These are phyloP conservation scores for Ctenoplectra terminalis DNA, from an alignment of 1,140 invertebrate species.

Conservation along the genomic window DNA sequence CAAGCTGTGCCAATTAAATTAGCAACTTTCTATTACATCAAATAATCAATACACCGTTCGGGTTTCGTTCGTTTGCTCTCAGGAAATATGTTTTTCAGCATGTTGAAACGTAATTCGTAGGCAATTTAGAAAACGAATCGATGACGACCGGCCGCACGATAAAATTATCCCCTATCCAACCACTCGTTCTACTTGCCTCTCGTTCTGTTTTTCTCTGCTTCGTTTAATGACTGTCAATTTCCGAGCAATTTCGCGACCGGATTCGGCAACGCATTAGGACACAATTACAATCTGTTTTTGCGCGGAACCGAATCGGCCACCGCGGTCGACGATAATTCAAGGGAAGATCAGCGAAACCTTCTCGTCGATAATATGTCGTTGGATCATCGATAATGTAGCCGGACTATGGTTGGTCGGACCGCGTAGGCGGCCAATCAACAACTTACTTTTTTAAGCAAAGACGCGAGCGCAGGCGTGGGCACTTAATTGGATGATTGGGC, in stretches of 20 bases:
- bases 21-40: too few relatives aligned
- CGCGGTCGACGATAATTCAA: slow-evolving; percentile 55
- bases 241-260: not conserved
- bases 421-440: slow-evolving; percentile 67
- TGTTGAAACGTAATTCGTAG: too few relatives aligned
- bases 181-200: not conserved
- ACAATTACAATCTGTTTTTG: slow-evolving; percentile 19
- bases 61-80: too few relatives aligned
- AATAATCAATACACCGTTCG: too few relatives aligned
- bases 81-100: not conserved
- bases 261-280: not conserved
- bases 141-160: not conserved
- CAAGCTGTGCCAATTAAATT: too few relatives aligned
- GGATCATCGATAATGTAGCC: slow-evolving; percentile 39
- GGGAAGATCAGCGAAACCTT: slow-evolving; percentile 16
- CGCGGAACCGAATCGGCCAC: too few relatives aligned
- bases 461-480: slow-evolving; percentile 58
- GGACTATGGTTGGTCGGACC: not conserved
- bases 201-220: not conserved
- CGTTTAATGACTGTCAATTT: not conserved
- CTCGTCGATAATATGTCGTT: slow-evolving; percentile 47
- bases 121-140: not conserved
- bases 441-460: slow-evolving; percentile 57
- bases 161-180: not conserved
- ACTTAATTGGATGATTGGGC: slow-evolving; percentile 71